phyloP scores from a whole-genome alignment of 2,888 invertebrate species.

The Eupithecia tripunctaria region DNA sequence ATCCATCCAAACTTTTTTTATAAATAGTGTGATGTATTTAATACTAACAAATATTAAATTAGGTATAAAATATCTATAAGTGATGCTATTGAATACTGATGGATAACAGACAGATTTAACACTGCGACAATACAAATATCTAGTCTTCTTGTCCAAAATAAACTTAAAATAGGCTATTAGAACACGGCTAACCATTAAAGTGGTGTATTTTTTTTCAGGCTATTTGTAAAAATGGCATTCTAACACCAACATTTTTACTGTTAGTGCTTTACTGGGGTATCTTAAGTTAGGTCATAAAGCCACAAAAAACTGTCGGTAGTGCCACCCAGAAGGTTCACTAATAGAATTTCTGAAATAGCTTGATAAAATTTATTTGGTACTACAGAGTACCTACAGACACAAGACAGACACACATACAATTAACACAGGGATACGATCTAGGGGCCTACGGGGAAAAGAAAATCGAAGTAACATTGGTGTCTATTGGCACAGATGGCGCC shows the following conservation, averaged over 20 bases:
- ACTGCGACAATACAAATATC: not conserved
- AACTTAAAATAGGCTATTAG: not conserved
- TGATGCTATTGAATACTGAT: not conserved
- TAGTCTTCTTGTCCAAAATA: not conserved
- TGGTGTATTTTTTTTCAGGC: not conserved
- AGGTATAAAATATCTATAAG: too few relatives aligned
- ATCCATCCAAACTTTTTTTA: too few relatives aligned
- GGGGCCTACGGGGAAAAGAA: too few relatives aligned
- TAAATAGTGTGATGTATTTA: too few relatives aligned
- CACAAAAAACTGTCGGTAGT: not conserved
- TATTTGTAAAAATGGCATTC: conserved; percentile 1
- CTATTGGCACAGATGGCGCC: too few relatives aligned
- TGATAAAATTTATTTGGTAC: not conserved
- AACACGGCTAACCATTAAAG: not conserved
- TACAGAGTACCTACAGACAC: too few relatives aligned
- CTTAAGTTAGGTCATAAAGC: conserved; percentile 57
- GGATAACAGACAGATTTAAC: not conserved
- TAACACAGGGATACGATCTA: too few relatives aligned
- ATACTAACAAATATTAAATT: too few relatives aligned
- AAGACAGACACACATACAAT: too few relatives aligned
- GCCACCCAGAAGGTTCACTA: conserved; percentile 1
- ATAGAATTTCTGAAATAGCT: not conserved
- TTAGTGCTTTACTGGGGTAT: conserved; percentile 39
- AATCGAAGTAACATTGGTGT: too few relatives aligned
- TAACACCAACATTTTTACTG: conserved; percentile 19